Evolutionary conservation across 2,888 invertebrate species (phyloP).

Genomic region (Callosobruchus maculatus): DNA sequence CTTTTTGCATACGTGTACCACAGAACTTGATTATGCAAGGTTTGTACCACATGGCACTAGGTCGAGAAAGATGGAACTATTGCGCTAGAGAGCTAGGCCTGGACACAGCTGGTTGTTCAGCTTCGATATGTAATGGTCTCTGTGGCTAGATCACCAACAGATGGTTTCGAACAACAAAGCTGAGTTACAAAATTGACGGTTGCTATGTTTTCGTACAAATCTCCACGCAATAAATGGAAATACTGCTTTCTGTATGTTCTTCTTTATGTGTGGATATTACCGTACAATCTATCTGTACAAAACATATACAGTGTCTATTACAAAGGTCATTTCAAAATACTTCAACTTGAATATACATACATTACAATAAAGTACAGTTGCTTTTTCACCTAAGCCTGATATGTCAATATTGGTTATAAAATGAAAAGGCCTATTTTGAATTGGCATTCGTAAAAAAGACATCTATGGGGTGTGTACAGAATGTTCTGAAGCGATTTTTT

Average conservation of each 20-base stretch:
- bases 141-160: neutral
- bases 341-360: neutral
- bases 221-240: neutral
- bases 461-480: neutral
- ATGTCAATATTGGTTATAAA: neutral
- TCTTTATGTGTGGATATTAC: neutral
- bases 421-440: neutral
- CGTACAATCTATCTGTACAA: neutral
- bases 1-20: too few relatives aligned
- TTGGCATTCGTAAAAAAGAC: neutral
- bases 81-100: too few relatives aligned
- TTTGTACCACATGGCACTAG: too few relatives aligned
- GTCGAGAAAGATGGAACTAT: too few relatives aligned
- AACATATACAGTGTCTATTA: neutral
- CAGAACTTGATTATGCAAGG: too few relatives aligned
- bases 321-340: neutral
- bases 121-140: neutral
- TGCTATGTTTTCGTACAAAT: neutral
- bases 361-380: neutral
- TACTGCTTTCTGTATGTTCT: neutral
- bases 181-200: neutral
- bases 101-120: too few relatives aligned
- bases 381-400: neutral
- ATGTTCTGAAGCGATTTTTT: neutral
- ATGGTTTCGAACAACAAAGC: neutral